A percentile compares a stretch with the other conserved stretches of the same genome.
Evolutionary conservation across 1,140 invertebrate species (phyloP).

Genomic region (Cydia splendana): DNA sequence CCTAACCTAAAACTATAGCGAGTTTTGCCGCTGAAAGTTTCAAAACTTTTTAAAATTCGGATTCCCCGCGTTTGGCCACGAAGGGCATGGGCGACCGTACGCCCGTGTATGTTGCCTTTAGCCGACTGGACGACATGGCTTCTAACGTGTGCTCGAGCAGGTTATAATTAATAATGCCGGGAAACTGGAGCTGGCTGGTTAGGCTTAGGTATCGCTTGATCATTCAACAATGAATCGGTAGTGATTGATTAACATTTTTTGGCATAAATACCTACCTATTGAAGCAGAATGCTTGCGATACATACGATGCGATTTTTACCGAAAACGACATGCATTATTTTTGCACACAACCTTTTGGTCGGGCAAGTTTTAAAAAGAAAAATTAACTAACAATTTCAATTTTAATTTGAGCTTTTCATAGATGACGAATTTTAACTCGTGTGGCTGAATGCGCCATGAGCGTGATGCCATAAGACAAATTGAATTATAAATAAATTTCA

Average conservation of each 20-base stretch:
- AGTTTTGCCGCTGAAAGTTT: background rate
- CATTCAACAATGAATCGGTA: conserved; percentile 36
- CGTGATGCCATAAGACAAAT: too few relatives aligned
- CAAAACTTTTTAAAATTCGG: conserved; percentile 10
- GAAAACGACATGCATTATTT: too few relatives aligned
- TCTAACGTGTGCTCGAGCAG: conserved; percentile 49
- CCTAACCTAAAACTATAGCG: background rate
- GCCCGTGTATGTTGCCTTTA: conserved; percentile 52
- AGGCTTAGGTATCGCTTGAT: conserved; percentile 42
- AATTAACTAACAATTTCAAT: too few relatives aligned
- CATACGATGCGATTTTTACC: too few relatives aligned
- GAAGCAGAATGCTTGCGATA: background rate
- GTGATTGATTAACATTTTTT: conserved; percentile 11
- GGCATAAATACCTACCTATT: background rate
- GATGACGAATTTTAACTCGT: too few relatives aligned
- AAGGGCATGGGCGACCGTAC: conserved; percentile 46
- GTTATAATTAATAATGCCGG: conserved; percentile 47
- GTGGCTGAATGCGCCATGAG: too few relatives aligned
- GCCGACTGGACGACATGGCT: conserved; percentile 58
- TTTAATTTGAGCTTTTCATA: too few relatives aligned
- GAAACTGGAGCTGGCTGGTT: conserved; percentile 45
- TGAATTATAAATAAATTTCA: too few relatives aligned
- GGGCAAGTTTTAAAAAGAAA: too few relatives aligned
- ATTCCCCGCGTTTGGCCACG: conserved; percentile 27
- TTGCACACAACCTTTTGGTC: too few relatives aligned